These are phyloP conservation scores for Sula dactylatra DNA, from an alignment of 2,113 vertebrate species.

Conservation along the genomic window DNA sequence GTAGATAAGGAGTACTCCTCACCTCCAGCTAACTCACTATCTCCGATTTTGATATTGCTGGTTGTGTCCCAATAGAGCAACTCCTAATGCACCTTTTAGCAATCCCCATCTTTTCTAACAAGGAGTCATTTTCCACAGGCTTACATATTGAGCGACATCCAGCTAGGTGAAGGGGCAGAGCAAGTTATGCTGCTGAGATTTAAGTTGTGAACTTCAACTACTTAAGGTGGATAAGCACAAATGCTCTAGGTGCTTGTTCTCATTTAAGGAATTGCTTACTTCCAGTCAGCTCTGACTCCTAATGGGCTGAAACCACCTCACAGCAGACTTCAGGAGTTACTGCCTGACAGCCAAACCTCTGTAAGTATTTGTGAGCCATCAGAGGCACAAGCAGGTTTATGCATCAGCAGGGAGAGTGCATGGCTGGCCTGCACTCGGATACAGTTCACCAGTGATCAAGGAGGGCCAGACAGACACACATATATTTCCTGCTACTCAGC, in stretches of 20 bases:
- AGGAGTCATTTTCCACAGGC: not conserved
- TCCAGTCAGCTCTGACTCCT: not conserved
- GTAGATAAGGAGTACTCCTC: not conserved
- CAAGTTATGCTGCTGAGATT: not conserved
- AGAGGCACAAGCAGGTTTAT: accelerated
- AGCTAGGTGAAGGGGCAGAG: not conserved
- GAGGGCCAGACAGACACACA: not conserved
- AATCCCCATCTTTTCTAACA: not conserved
- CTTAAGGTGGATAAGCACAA: not conserved
- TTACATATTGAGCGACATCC: not conserved
- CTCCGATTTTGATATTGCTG: not conserved
- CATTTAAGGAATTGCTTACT: not conserved
- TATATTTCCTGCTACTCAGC: not conserved
- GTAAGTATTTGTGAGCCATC: not conserved
- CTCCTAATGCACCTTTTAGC: not conserved
- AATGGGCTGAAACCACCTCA: not conserved
- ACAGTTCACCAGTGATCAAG: not conserved
- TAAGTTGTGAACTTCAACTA: not conserved
- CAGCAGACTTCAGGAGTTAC: not conserved
- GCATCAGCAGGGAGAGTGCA: not conserved
- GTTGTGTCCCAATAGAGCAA: not conserved
- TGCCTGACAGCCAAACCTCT: not conserved
- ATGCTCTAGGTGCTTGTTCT: not conserved
- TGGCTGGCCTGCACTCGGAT: not conserved
- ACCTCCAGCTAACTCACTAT: not conserved